Evolutionary conservation across 2,797 vertebrate species (phyloP).

Genomic region (Cyprinella venusta): DNA sequence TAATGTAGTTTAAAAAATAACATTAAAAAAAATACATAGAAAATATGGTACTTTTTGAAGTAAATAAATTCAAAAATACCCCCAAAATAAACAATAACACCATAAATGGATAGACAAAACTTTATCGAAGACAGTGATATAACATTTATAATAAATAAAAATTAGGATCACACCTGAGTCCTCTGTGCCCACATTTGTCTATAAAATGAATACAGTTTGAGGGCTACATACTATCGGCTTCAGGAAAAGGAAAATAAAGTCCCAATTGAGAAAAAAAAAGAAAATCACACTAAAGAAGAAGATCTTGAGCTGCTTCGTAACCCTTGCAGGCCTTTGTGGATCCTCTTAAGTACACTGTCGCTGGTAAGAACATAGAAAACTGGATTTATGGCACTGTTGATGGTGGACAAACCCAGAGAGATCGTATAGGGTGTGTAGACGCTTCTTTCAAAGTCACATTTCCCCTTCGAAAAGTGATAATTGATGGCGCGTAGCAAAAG

Average conservation of each 20-base stretch:
- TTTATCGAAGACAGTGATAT: too few species aligned
- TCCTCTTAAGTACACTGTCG: conserved; percentile 79
- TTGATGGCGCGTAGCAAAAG: conserved; percentile 76
- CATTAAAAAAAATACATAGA: too few species aligned
- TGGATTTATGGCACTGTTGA: conserved; percentile 86
- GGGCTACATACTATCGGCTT: background rate
- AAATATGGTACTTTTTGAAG: too few species aligned
- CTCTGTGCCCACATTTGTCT: too few species aligned
- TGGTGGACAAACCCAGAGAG: conserved; percentile 84
- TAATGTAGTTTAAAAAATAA: too few species aligned
- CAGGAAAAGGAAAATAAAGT: background rate
- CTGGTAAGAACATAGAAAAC: conserved; percentile 86
- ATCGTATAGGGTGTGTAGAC: conserved; percentile 77
- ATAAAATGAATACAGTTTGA: too few species aligned
- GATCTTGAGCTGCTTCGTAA: conserved; percentile 56
- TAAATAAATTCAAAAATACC: too few species aligned
- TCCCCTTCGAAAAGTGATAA: conserved; percentile 63
- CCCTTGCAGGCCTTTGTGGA: conserved; percentile 58
- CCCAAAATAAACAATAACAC: too few species aligned
- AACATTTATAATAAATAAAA: too few species aligned
- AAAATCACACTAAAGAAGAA: background rate
- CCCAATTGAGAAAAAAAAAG: background rate
- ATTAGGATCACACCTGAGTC: too few species aligned
- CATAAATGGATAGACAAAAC: too few species aligned
- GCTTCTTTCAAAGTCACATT: conserved; percentile 68